These are phyloP conservation scores for Harpagoxenus sublaevis DNA, from an alignment of 2,888 invertebrate species.

Conservation along the genomic window DNA sequence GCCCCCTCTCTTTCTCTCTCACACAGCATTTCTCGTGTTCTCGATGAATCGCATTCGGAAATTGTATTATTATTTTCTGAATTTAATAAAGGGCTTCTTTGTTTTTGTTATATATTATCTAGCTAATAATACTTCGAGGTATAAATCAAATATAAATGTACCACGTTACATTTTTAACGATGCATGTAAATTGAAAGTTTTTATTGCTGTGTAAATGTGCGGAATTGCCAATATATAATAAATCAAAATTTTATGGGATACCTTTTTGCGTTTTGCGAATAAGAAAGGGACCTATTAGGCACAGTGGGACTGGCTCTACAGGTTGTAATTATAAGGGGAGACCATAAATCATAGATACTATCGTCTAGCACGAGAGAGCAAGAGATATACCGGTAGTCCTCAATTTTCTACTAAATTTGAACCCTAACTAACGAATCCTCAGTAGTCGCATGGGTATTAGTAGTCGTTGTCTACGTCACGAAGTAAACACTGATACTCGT, in stretches of 20 bases:
- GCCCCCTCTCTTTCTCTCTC: slow-evolving; percentile 13
- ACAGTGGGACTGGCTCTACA: slow-evolving; percentile 7
- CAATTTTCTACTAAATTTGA: slow-evolving; percentile 74
- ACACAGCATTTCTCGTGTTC: neutral
- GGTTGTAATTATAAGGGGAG: slow-evolving; percentile 19
- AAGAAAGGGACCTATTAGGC: slow-evolving; percentile 24
- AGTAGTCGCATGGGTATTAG: slow-evolving; percentile 71
- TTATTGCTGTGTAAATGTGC: slow-evolving; percentile 10
- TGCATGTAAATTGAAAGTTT: neutral
- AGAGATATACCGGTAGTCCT: slow-evolving; percentile 58
- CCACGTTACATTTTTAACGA: neutral
- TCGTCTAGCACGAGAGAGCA: slow-evolving; percentile 46
- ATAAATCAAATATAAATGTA: neutral
- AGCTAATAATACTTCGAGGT: neutral
- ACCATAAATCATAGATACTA: slow-evolving; percentile 43
- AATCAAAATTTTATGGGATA: slow-evolving; percentile 26
- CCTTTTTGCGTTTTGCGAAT: slow-evolving; percentile 19
- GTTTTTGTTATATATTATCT: neutral
- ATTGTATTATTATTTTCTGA: slow-evolving; percentile 6
- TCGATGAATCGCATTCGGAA: neutral
- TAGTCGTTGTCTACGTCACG: slow-evolving; percentile 57
- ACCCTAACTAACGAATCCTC: slow-evolving; percentile 66
- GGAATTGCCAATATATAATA: slow-evolving; percentile 6
- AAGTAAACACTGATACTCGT: slow-evolving; percentile 52
- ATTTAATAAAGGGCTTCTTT: neutral